A percentile compares a stretch with the other conserved stretches of the same genome.
These are phyloP conservation scores for Epinephelus moara DNA, from an alignment of 2,113 vertebrate genomes.

Conservation along the genomic window DNA sequence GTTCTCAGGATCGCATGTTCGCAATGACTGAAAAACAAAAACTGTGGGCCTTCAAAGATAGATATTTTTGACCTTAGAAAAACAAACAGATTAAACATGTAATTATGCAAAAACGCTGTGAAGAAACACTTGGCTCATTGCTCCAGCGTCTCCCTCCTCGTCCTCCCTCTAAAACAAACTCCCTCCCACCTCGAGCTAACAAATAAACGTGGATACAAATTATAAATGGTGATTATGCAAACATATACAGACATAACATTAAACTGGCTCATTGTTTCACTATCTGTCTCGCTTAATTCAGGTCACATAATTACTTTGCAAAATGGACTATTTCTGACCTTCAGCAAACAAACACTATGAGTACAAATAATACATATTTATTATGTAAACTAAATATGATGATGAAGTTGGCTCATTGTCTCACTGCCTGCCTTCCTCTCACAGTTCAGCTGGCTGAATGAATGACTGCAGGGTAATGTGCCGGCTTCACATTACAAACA, in stretches of 20 bases:
- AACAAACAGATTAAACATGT: slow-evolving; percentile 12
- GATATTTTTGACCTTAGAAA: not conserved
- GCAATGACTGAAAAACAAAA: not conserved
- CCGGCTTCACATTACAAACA: not conserved
- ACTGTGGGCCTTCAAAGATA: not conserved
- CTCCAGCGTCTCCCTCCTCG: not conserved
- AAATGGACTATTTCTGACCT: not conserved
- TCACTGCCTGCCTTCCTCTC: not conserved
- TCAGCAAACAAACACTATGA: not conserved
- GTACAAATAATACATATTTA: slow-evolving; percentile 20
- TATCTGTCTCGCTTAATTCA: not conserved
- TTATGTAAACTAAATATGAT: not conserved
- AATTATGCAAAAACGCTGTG: slow-evolving; percentile 10
- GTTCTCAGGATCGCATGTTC: fast-evolving
- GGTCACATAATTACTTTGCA: not conserved
- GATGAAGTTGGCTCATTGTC: not conserved
- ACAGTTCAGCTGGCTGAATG: not conserved
- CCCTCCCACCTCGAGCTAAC: not conserved
- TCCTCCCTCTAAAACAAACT: not conserved
- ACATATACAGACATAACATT: not conserved
- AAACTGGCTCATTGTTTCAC: not conserved
- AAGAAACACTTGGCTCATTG: not conserved
- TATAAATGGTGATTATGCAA: slow-evolving; percentile 43
- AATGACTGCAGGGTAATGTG: not conserved
- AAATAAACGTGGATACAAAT: slow-evolving; percentile 17